A percentile compares a stretch with the other conserved stretches of the same genome.
These are phyloP conservation scores for Trachelus iudaicus DNA, from an alignment of 2,888 invertebrate genomes.

Conservation along the genomic window DNA sequence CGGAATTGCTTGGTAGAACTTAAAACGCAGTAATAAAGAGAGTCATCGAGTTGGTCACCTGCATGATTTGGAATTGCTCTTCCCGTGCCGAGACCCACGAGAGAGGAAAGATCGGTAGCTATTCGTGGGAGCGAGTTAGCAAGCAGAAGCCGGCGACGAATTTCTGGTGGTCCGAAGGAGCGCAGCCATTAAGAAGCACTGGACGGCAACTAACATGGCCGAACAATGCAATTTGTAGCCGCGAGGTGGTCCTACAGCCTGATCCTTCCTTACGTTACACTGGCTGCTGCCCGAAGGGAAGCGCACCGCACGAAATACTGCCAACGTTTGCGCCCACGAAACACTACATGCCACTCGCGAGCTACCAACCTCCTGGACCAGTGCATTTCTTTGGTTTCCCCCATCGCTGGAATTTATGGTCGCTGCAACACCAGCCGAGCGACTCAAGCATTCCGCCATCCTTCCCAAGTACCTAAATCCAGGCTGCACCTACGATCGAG, in stretches of 20 bases:
- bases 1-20: too few relatives aligned
- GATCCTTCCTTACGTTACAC: conserved; percentile 30
- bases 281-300: conserved; percentile 11
- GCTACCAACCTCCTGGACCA: conserved; percentile 40
- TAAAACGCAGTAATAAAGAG: not conserved
- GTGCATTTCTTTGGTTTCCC: conserved; percentile 37
- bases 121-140: not conserved
- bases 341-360: conserved; percentile 42
- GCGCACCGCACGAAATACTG: conserved; percentile 44
- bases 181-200: conserved; percentile 44
- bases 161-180: conserved; percentile 3
- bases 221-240: conserved; percentile 60
- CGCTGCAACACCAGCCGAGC: conserved; percentile 19
- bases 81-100: not conserved
- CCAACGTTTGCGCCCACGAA: conserved; percentile 40
- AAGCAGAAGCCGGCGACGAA: not conserved
- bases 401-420: conserved; percentile 43
- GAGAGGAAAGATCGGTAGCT: not conserved
- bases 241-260: conserved; percentile 37
- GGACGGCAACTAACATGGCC: conserved; percentile 38
- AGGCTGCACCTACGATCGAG: not conserved
- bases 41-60: not conserved
- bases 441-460: not conserved
- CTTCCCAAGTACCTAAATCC: not conserved
- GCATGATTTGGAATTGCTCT: not conserved